Base-by-base conservation (phyloP, 2,797 vertebrate genomes). In the Gymnocypris eckloni region DNA sequence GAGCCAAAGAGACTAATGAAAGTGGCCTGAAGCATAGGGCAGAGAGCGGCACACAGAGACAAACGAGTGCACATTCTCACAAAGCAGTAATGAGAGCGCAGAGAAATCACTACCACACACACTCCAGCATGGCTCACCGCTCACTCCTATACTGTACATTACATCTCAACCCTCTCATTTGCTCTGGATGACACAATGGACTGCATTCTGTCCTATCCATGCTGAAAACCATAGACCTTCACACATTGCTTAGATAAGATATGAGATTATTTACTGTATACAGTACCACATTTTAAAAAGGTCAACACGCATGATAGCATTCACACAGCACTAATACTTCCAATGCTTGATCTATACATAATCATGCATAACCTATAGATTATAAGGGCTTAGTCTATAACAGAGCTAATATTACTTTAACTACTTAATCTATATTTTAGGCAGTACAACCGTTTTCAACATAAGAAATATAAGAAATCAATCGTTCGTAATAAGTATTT, bases 71-170 rank as follows among this genome's bases (percentile, higher is more conserved):
- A 83, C 86, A 89, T 79, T 85, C 82, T 79, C 86, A 90, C 79
- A 82, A 83, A 82, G 81, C 72, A 86, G 89, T 93, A 92, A 93
- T 93, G 90, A 92, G 87, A 89, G 90, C 85, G 89, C 82, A 82
- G 89, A 90, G 50, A 86, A 87, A 66, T 70, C 80, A 73, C 82
- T 43, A 43, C 43, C 86, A 78, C 77, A 79, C 66, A 54, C 59
- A 82, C 79, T 1, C 22, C 7, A n/a, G 41, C 86, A 39, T 69
- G 56, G 15, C 76, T 45, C 64, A 15, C 45, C 56, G 76, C 50
- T 56, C 84, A 54, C 82, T 39, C 78, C 39, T 48, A 41, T 41
- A 66, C 72, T 52, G 56, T 69, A 41, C 64, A 22, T 71, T 83
- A 83, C 54, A 61, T 84, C 64, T 25, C 7, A 15, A 56, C 56